Conservation (phyloP, 2,888 invertebrate genomes). For the Metellina segmentata region DNA sequence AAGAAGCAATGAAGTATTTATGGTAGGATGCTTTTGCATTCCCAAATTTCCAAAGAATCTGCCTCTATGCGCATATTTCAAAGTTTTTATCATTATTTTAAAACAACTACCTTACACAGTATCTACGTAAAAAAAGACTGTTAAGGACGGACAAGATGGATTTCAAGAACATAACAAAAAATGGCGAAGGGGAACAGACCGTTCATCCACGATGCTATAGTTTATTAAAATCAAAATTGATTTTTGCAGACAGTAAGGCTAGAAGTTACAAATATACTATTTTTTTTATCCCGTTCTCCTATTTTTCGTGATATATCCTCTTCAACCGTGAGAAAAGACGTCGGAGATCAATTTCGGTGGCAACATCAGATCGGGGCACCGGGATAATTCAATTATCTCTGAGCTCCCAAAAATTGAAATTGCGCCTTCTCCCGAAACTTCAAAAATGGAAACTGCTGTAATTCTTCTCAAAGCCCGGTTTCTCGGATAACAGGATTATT, state of each 20-base stretch:
- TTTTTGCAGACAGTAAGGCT: conserved; percentile 13
- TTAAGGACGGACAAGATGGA: neutral
- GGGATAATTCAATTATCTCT: conserved; percentile 69
- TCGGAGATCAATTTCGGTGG: conserved; percentile 55
- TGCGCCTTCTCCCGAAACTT: conserved; percentile 46
- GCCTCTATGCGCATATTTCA: neutral
- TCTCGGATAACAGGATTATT: conserved; percentile 50
- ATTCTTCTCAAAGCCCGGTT: conserved; percentile 30
- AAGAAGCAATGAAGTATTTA: neutral
- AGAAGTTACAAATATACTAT: conserved; percentile 1
- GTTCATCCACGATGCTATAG: conserved; percentile 1
- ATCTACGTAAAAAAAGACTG: neutral
- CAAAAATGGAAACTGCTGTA: conserved; percentile 60
- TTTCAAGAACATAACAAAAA: conserved; percentile 7
- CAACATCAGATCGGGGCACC: conserved; percentile 3
- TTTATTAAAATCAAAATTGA: conserved; percentile 62
- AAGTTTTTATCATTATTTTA: neutral
- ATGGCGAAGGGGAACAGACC: neutral
- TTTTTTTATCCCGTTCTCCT: neutral
- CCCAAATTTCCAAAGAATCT: neutral
- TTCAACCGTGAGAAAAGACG: conserved; percentile 27
- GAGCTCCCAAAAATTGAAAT: conserved; percentile 64
- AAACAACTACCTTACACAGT: neutral
- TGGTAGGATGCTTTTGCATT: neutral
- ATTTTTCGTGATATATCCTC: conserved; percentile 33